phyloP scores from a whole-genome alignment of 2,113 vertebrate species.

The Poecile atricapillus region DNA sequence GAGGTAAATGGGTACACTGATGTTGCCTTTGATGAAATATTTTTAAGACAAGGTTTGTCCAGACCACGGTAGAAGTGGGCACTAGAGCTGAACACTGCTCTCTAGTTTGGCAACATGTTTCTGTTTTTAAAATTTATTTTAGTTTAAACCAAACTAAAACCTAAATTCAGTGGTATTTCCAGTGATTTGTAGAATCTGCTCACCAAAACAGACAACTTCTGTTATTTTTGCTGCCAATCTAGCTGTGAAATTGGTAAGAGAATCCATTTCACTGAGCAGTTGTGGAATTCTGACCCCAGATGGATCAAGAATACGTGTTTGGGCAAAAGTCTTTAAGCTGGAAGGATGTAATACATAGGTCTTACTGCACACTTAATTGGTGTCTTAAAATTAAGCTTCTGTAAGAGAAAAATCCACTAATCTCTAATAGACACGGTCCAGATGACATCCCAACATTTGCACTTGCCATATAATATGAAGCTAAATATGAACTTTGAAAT shows the following conservation, averaged over 20 bases:
- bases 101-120: not conserved
- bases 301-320: not conserved
- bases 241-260: not conserved
- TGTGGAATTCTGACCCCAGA: not conserved
- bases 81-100: not conserved
- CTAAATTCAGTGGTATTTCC: not conserved
- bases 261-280: not conserved
- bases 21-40: not conserved
- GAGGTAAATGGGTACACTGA: not conserved
- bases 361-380: not conserved
- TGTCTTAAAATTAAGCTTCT: not conserved
- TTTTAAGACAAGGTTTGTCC: not conserved
- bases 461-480: not conserved
- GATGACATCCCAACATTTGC: not conserved
- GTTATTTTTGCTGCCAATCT: not conserved
- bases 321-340: not conserved
- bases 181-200: not conserved
- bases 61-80: not conserved
- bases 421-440: not conserved
- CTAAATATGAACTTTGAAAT: not conserved
- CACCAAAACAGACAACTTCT: not conserved
- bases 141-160: not conserved
- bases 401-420: not conserved
- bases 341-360: not conserved
- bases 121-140: not conserved